Evolutionary conservation across 2,888 invertebrate species (phyloP).

Genomic region (Tetheella fluctuosa): DNA sequence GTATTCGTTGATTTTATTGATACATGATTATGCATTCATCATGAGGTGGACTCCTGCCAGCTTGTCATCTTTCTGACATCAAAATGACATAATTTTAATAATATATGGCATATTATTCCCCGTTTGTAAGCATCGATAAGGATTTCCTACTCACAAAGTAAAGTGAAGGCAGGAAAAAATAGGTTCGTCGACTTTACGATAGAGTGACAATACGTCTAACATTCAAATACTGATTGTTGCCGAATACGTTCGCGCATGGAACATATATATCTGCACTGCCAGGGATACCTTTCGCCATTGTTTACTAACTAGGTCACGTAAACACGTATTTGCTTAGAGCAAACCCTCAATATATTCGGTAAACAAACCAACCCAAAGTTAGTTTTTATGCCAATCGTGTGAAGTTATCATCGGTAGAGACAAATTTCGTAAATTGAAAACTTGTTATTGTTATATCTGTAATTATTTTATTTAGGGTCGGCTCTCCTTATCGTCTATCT

Average conservation of each 20-base stretch:
- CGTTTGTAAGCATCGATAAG: too few relatives aligned
- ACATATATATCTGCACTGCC: constrained; percentile 36
- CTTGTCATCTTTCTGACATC: too few relatives aligned
- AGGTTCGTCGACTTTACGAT: constrained; percentile 15
- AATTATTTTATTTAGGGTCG: background rate
- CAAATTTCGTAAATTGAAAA: background rate
- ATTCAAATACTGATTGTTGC: constrained; percentile 31
- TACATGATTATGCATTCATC: too few relatives aligned
- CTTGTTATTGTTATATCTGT: background rate
- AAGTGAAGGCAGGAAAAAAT: background rate
- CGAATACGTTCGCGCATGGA: constrained; percentile 40
- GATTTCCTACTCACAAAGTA: too few relatives aligned
- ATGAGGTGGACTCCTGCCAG: too few relatives aligned
- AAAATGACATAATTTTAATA: too few relatives aligned
- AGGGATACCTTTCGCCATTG: constrained; percentile 46
- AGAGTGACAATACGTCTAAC: constrained; percentile 28
- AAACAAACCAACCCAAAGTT: constrained; percentile 5
- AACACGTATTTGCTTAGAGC: constrained; percentile 47
- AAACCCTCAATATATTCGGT: constrained; percentile 31
- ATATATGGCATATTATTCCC: too few relatives aligned
- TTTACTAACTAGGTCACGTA: constrained; percentile 58
- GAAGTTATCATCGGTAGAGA: background rate
- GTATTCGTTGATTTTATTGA: too few relatives aligned
- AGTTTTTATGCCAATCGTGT: background rate
- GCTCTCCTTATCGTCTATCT: too few relatives aligned